phyloP scores from a whole-genome alignment of 2,888 invertebrate species.

The Megamerina dolium region DNA sequence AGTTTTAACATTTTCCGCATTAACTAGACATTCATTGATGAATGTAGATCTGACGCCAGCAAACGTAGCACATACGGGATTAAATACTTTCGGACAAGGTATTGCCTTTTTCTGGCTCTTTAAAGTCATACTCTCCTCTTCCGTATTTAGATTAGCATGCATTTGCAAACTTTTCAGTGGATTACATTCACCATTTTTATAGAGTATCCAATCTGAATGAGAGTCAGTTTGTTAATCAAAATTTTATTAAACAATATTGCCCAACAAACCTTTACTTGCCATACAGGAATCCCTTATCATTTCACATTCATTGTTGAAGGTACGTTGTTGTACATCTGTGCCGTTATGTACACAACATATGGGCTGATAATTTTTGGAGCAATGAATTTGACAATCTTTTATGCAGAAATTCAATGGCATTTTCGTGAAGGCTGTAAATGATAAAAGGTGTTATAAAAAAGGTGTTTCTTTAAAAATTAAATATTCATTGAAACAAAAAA shows the following conservation, averaged over 20 bases:
- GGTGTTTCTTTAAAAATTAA: too few species aligned
- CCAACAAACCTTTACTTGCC: conserved; percentile 17
- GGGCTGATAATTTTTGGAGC: conserved; percentile 19
- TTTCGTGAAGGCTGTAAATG: conserved; percentile 16
- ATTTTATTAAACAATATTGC: background rate
- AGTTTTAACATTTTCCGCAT: conserved; percentile 34
- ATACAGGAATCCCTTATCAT: conserved; percentile 27
- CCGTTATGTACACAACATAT: conserved; percentile 27
- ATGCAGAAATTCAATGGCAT: conserved; percentile 19
- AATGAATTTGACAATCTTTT: conserved; percentile 28
- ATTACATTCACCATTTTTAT: background rate
- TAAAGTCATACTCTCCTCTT: too few species aligned
- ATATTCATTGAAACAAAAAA: too few species aligned
- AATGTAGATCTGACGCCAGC: conserved; percentile 39
- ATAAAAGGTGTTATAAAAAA: too few species aligned
- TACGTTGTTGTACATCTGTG: conserved; percentile 17
- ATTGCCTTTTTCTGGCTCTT: too few species aligned
- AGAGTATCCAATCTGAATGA: conserved; percentile 1
- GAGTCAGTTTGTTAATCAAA: too few species aligned
- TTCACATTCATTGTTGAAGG: conserved; percentile 32
- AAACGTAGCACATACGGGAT: conserved; percentile 36
- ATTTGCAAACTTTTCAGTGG: too few species aligned
- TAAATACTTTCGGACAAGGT: conserved; percentile 32
- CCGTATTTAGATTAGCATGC: too few species aligned
- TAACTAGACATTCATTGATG: conserved; percentile 35